These are phyloP conservation scores for Himalopsyche tibetana DNA, from an alignment of 2,888 invertebrate species.

Conservation along the genomic window DNA sequence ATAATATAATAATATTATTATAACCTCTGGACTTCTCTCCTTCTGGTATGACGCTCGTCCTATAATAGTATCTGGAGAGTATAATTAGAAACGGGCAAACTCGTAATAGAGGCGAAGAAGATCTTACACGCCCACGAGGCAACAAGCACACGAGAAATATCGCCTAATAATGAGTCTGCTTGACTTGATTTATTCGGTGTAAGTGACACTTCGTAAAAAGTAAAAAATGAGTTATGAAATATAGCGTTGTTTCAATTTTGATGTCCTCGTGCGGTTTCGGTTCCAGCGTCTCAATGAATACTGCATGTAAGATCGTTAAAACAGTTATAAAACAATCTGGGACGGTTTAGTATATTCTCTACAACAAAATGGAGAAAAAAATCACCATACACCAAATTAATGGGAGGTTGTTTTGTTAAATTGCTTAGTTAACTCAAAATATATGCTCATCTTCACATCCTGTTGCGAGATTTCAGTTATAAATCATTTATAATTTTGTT, in stretches of 20 bases:
- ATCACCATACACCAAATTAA: no score
- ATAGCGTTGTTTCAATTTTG: conserved; percentile 54
- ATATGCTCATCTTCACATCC: background rate
- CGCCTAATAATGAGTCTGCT: conserved; percentile 64
- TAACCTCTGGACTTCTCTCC: conserved; percentile 51
- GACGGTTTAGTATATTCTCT: background rate
- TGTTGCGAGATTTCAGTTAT: background rate
- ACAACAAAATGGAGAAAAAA: background rate
- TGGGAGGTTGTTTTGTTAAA: background rate
- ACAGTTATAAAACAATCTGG: conserved; percentile 20
- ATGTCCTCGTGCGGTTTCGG: conserved; percentile 43
- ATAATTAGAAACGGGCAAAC: conserved; percentile 62
- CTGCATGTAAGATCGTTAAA: conserved; percentile 21
- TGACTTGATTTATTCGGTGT: conserved; percentile 62
- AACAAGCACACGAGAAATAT: conserved; percentile 61
- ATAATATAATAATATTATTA: conserved; percentile 58
- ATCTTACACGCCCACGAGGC: conserved; percentile 60
- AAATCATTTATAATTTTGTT: conserved; percentile 11
- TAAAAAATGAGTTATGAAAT: conserved; percentile 59
- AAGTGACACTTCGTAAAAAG: conserved; percentile 63
- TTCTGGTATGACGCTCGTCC: conserved; percentile 59
- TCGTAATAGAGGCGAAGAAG: conserved; percentile 61
- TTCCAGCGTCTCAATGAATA: conserved; percentile 3
- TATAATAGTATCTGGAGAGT: conserved; percentile 61
- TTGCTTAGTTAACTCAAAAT: background rate